phyloP scores from a whole-genome alignment of 2,797 vertebrate species.

The Pyrocephalus nanus region DNA sequence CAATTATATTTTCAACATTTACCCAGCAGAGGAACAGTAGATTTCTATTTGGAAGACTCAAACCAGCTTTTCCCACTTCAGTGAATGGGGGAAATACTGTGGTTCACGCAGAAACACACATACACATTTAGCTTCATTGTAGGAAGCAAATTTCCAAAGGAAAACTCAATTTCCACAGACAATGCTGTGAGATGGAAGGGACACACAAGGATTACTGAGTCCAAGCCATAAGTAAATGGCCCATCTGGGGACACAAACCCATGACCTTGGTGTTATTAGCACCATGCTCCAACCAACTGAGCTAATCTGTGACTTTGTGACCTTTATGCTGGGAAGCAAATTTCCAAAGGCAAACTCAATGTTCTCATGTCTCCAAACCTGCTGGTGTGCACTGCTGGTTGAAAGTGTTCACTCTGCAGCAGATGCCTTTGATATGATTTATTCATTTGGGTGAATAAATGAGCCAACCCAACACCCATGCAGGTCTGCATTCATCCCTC shows the following conservation, averaged over 20 bases:
- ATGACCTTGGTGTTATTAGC: neutral
- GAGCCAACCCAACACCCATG: neutral
- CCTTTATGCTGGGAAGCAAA: neutral
- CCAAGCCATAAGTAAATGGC: neutral
- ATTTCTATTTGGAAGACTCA: neutral
- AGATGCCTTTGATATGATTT: neutral
- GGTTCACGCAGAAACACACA: neutral
- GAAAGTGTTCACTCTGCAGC: neutral
- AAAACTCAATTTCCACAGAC: neutral
- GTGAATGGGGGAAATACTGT: neutral
- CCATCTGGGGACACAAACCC: neutral
- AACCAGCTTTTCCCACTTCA: neutral
- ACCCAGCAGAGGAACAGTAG: neutral
- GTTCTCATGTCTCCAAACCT: neutral
- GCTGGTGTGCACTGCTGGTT: neutral
- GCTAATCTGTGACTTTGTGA: neutral
- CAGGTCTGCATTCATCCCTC: neutral
- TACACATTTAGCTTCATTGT: neutral
- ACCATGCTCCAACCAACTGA: neutral
- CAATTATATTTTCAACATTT: neutral
- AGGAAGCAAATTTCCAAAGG: neutral
- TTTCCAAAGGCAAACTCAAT: neutral
- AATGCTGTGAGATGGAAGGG: neutral
- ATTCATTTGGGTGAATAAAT: neutral
- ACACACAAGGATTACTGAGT: neutral